A percentile compares a stretch with the other conserved stretches of the same genome.
Evolutionary conservation across 2,888 invertebrate species (phyloP).

Genomic region (Spisula solida): DNA sequence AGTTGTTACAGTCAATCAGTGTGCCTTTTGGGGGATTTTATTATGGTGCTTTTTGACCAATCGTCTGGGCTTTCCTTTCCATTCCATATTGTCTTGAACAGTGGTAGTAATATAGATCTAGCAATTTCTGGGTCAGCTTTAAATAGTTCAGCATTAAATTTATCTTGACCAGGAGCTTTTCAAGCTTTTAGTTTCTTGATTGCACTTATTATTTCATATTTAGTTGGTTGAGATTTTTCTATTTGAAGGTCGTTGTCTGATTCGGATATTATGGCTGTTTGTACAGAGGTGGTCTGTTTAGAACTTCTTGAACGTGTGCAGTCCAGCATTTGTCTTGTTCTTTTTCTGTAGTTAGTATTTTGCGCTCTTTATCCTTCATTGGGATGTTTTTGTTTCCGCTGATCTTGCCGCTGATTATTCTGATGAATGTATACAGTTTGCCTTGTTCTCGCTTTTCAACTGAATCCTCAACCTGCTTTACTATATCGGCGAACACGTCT

Average conservation of each 20-base stretch:
- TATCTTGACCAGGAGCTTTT: background rate
- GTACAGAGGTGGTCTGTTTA: background rate
- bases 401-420: background rate
- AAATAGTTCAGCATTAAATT: background rate
- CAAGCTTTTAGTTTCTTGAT: background rate
- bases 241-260: background rate
- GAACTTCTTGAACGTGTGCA: background rate
- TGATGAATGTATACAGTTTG: background rate
- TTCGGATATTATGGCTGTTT: background rate
- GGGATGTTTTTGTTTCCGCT: background rate
- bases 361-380: background rate
- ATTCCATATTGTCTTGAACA: background rate
- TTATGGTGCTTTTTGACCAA: background rate
- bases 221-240: background rate
- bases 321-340: background rate
- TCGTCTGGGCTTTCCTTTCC: too few relatives aligned
- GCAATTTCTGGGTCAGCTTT: background rate
- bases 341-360: background rate
- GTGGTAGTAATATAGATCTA: background rate
- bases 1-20: background rate
- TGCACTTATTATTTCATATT: background rate
- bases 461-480: background rate
- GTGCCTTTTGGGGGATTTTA: background rate
- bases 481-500: too few relatives aligned
- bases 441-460: background rate